These are phyloP conservation scores for Camponotus vicinus DNA, from an alignment of 1,140 invertebrate species.

Conservation along the genomic window DNA sequence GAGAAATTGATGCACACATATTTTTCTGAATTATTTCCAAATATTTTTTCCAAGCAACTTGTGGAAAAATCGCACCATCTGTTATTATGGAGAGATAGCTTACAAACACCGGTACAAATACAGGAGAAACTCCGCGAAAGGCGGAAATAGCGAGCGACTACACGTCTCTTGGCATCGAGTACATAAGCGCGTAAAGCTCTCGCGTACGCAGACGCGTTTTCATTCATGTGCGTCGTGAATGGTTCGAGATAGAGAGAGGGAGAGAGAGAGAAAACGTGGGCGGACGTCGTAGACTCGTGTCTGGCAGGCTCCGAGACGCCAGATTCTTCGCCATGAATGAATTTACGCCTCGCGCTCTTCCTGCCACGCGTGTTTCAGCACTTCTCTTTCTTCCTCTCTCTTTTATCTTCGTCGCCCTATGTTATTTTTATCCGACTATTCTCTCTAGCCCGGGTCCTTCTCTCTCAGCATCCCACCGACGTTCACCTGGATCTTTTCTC, in stretches of 20 bases:
- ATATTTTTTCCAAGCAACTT: not conserved
- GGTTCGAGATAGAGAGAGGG: slow-evolving; percentile 55
- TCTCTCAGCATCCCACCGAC: not conserved
- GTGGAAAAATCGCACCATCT: not conserved
- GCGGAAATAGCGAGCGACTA: not conserved
- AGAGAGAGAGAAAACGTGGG: slow-evolving; percentile 68
- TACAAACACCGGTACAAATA: not conserved
- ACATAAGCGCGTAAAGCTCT: slow-evolving; percentile 34
- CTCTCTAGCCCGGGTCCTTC: not conserved
- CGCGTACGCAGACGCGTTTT: slow-evolving; percentile 69
- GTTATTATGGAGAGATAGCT: not conserved
- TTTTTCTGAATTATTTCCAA: slow-evolving; percentile 2
- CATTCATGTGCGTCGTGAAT: slow-evolving; percentile 78
- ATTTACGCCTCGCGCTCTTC: slow-evolving; percentile 67
- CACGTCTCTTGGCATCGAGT: slow-evolving; percentile 24
- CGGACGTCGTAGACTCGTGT: slow-evolving; percentile 65
- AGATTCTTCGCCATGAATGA: slow-evolving; percentile 80
- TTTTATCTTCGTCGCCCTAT: not conserved
- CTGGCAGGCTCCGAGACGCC: slow-evolving; percentile 57
- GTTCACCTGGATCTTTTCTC: not conserved
- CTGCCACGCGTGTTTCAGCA: not conserved
- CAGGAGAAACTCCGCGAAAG: not conserved
- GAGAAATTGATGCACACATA: no score
- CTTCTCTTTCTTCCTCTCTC: not conserved
- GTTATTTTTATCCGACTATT: slow-evolving; percentile 38